phyloP scores from a whole-genome alignment of 2,113 vertebrate species.

The Collichthys lucidus region DNA sequence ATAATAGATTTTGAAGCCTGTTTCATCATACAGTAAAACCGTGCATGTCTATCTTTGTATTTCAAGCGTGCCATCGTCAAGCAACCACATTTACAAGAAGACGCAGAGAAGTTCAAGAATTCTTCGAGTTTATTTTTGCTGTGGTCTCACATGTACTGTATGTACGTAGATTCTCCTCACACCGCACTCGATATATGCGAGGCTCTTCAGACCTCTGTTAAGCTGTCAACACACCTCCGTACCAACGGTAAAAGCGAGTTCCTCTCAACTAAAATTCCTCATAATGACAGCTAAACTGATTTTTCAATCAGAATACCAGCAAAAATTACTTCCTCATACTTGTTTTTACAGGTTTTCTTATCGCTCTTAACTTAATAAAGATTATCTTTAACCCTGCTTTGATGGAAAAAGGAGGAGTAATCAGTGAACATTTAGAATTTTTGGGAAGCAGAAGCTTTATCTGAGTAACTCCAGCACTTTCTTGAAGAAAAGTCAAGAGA shows the following conservation, averaged over 20 bases:
- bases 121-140: conserved; percentile 1
- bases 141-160: not conserved
- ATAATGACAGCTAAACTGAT: not conserved
- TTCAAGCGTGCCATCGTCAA: not conserved
- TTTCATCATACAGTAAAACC: not conserved
- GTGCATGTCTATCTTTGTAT: not conserved
- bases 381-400: not conserved
- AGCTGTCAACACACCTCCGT: conserved; percentile 14
- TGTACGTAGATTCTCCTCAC: not conserved
- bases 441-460: conserved; percentile 4
- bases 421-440: conserved; percentile 2
- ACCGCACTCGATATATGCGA: not conserved
- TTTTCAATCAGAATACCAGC: conserved; percentile 6
- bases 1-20: not conserved
- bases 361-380: not conserved
- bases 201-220: not conserved
- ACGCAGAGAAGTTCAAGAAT: not conserved
- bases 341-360: conserved; percentile 7
- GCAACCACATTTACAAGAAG: not conserved
- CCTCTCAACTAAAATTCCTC: not conserved
- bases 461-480: conserved; percentile 1
- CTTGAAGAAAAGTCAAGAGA: conserved; percentile 4
- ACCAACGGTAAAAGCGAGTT: conserved; percentile 8
- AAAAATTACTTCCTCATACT: conserved; percentile 14
- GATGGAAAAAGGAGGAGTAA: not conserved